A percentile compares a stretch with the other conserved stretches of the same genome.
These are phyloP conservation scores for Steatocranus sp. DNA, from an alignment of 2,797 vertebrate genomes.

Conservation along the genomic window DNA sequence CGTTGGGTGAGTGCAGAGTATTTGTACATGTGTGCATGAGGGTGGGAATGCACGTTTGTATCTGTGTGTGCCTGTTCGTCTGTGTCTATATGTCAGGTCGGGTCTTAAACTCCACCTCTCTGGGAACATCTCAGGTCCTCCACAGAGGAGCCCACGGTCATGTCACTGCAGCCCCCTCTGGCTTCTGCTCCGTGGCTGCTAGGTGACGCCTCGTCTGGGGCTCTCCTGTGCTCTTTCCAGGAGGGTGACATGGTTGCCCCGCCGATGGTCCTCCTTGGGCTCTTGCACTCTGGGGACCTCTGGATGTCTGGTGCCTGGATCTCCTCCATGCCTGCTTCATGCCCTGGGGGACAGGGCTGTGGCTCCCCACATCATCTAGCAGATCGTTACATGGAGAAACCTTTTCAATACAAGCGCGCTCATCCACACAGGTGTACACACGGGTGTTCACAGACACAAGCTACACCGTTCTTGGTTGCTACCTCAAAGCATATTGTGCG, in stretches of 20 bases:
- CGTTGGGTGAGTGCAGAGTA: fast-evolving
- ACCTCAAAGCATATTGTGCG: neutral
- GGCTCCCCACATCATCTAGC: neutral
- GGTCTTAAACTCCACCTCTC: too few relatives aligned
- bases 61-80: too few relatives aligned
- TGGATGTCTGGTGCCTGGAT: neutral
- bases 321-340: neutral
- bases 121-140: too few relatives aligned
- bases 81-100: too few relatives aligned
- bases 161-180: too few relatives aligned
- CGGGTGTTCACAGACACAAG: neutral
- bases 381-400: neutral
- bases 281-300: neutral
- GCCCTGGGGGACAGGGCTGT: neutral
- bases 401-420: neutral
- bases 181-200: too few relatives aligned
- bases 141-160: too few relatives aligned
- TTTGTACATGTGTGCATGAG: neutral
- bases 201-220: too few relatives aligned
- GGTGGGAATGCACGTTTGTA: neutral
- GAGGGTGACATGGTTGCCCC: neutral
- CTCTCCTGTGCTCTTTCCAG: too few relatives aligned
- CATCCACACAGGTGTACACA: neutral
- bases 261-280: neutral
- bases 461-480: neutral